phyloP scores from a whole-genome alignment of 2,797 vertebrate species.

The Orientallactaga sibirica region DNA sequence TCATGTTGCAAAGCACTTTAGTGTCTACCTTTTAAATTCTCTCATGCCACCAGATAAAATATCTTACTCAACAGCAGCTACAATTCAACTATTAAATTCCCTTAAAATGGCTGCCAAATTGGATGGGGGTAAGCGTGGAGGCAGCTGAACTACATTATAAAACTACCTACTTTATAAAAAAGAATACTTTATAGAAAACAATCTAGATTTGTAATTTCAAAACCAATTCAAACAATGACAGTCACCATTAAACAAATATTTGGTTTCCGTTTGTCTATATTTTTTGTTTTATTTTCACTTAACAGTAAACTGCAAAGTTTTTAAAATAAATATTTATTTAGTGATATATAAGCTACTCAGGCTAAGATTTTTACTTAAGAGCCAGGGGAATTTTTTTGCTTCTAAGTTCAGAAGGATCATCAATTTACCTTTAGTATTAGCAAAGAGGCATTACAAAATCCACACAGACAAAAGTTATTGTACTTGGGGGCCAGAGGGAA shows the following conservation, averaged over 20 bases:
- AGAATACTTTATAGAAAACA: too few species aligned
- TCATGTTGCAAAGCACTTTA: slow-evolving; percentile 36
- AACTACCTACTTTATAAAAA: neutral
- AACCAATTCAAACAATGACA: slow-evolving; percentile 28
- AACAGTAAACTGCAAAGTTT: slow-evolving; percentile 40
- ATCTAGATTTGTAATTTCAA: slow-evolving; percentile 43
- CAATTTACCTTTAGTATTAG: slow-evolving; percentile 57
- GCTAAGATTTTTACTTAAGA: slow-evolving; percentile 48
- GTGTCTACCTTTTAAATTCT: neutral
- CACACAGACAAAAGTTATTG: neutral
- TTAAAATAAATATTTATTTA: slow-evolving; percentile 53
- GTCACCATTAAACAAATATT: slow-evolving; percentile 53
- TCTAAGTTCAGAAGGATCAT: slow-evolving; percentile 29
- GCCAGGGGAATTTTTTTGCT: slow-evolving; percentile 39
- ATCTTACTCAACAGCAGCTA: neutral
- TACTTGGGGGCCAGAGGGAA: neutral
- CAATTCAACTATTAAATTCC: neutral
- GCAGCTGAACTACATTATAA: slow-evolving; percentile 5
- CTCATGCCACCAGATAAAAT: neutral
- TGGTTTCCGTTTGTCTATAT: neutral
- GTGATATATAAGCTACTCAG: neutral
- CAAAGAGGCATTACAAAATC: slow-evolving; percentile 51
- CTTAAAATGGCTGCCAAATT: slow-evolving; percentile 14
- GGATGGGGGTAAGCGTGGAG: neutral
- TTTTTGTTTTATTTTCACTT: slow-evolving; percentile 33